Conservation (phyloP, 2,888 invertebrate species). For the Tipula helvola region DNA sequence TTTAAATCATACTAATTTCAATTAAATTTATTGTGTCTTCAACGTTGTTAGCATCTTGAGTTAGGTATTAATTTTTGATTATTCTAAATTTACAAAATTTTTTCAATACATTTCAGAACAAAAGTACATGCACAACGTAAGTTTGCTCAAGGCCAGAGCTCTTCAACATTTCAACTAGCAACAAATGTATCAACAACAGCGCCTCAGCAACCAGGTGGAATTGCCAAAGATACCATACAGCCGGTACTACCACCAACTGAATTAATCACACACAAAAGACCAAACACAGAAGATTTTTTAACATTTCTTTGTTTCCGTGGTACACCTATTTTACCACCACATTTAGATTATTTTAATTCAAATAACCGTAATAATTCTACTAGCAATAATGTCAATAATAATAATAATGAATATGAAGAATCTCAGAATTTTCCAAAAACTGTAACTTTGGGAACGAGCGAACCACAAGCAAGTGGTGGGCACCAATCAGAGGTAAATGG, state of each 20-base stretch:
- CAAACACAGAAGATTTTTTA: slow-evolving; percentile 74
- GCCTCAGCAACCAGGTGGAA: slow-evolving; percentile 43
- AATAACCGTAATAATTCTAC: slow-evolving; percentile 31
- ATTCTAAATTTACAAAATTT: background rate
- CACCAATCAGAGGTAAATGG: slow-evolving; percentile 13
- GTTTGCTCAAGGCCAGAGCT: slow-evolving; percentile 80
- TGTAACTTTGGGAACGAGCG: slow-evolving; percentile 22
- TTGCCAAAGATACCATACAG: slow-evolving; percentile 40
- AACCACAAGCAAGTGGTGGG: slow-evolving; percentile 21
- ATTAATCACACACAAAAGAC: slow-evolving; percentile 49
- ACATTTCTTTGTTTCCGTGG: slow-evolving; percentile 75
- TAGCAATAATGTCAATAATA: slow-evolving; percentile 23
- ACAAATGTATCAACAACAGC: slow-evolving; percentile 24
- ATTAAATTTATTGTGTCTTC: no score
- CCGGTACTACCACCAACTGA: slow-evolving; percentile 39
- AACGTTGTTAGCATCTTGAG: no score
- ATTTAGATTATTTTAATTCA: slow-evolving; percentile 53
- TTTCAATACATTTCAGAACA: slow-evolving; percentile 38
- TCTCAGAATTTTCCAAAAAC: slow-evolving; percentile 19
- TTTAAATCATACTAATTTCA: no score
- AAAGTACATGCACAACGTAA: slow-evolving; percentile 79
- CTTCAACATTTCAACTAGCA: slow-evolving; percentile 29
- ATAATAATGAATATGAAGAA: slow-evolving; percentile 12
- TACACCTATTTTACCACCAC: slow-evolving; percentile 57
- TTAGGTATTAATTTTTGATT: no score